Conservation (phyloP, 2,113 vertebrate species). For the Empidonax alnorum region DNA sequence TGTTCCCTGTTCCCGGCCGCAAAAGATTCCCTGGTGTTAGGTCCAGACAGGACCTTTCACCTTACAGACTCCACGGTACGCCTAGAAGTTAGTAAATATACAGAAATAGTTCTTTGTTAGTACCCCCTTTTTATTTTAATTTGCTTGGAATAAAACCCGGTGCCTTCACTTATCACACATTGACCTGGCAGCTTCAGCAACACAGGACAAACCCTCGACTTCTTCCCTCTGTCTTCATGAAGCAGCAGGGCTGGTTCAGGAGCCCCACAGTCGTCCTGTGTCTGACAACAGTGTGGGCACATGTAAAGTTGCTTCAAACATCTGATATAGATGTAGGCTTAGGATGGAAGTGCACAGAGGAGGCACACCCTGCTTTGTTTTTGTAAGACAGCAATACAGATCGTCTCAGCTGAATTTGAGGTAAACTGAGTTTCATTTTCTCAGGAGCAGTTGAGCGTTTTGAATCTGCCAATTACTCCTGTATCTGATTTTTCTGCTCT, state of each 20-base stretch:
- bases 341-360: not conserved
- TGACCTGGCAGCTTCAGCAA: not conserved
- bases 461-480: not conserved
- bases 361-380: not conserved
- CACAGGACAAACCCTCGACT: not conserved
- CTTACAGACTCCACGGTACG: no score
- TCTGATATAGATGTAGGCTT: not conserved
- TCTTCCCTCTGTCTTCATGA: rapidly evolving
- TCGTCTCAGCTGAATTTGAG: not conserved
- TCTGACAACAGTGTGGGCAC: not conserved
- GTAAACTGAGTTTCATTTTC: not conserved
- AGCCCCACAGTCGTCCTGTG: not conserved
- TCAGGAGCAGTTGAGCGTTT: not conserved
- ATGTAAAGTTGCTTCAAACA: not conserved
- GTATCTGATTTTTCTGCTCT: not conserved
- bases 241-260: not conserved
- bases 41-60: no score
- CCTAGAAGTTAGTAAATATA: no score
- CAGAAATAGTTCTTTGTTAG: no score
- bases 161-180: no score
- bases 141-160: no score
- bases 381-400: not conserved
- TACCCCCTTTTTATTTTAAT: no score
- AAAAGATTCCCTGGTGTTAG: no score
- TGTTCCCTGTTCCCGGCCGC: no score